phyloP scores from a whole-genome alignment of 2,113 vertebrate species.

The Cochlearius cochlearius region DNA sequence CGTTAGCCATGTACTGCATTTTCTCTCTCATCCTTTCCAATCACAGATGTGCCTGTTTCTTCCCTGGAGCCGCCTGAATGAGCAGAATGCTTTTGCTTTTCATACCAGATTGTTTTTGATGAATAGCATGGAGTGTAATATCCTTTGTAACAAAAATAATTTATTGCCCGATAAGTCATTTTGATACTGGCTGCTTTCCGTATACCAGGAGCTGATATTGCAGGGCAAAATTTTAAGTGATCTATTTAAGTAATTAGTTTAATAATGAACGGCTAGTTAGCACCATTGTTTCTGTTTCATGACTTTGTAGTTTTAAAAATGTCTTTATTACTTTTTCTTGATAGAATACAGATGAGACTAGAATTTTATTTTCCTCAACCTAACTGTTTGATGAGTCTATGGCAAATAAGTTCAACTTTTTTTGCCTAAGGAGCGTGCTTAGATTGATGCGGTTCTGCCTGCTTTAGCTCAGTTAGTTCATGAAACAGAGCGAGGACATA shows the following conservation, averaged over 20 bases:
- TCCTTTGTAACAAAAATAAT: neutral
- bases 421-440: neutral
- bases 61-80: neutral
- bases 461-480: constrained; percentile 31
- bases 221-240: neutral
- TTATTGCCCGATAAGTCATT: neutral
- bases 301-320: neutral
- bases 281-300: neutral
- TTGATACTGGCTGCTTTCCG: neutral
- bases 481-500: constrained; percentile 9
- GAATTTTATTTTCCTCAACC: neutral
- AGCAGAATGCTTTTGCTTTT: constrained; percentile 9
- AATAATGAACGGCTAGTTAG: neutral
- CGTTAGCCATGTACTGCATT: neutral
- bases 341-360: neutral
- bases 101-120: neutral
- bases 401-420: neutral
- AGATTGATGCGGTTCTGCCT: constrained; percentile 24
- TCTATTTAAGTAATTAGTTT: neutral
- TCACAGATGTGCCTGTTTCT: neutral
- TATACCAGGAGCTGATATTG: neutral
- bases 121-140: neutral
- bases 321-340: neutral
- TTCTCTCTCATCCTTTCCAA: neutral
- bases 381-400: neutral